A percentile compares a stretch with the other conserved stretches of the same genome.
These are phyloP conservation scores for Geotrypetes seraphini DNA, from an alignment of 2,797 vertebrate genomes.

Conservation along the genomic window DNA sequence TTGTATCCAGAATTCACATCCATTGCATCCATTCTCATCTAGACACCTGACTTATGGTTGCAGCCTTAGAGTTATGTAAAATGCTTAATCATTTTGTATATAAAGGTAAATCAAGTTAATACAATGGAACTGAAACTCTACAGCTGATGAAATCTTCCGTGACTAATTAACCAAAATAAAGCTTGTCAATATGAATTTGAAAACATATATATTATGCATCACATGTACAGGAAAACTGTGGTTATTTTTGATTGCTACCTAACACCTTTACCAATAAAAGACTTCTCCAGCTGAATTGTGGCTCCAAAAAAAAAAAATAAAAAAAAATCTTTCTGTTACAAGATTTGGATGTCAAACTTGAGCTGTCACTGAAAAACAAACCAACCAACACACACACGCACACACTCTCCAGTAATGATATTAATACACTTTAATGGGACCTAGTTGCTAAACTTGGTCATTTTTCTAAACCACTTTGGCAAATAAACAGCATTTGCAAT, in stretches of 20 bases:
- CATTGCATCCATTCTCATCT: too few relatives aligned
- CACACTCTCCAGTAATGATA: background rate
- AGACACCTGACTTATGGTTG: too few relatives aligned
- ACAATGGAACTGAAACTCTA: too few relatives aligned
- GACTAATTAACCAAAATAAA: conserved; percentile 10
- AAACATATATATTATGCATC: conserved; percentile 6
- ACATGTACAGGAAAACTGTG: conserved; percentile 12
- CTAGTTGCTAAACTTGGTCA: background rate
- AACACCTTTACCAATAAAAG: conserved; percentile 20
- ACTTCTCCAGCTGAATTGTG: conserved; percentile 7
- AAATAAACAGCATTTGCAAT: conserved; percentile 10
- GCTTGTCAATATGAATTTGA: conserved; percentile 25
- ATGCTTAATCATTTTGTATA: too few relatives aligned
- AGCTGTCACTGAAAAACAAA: background rate
- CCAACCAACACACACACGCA: too few relatives aligned
- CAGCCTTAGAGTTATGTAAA: too few relatives aligned
- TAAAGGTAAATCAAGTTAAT: too few relatives aligned
- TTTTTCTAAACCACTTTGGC: background rate
- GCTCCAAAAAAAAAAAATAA: conserved; percentile 1
- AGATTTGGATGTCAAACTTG: conserved; percentile 3
- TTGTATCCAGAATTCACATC: too few relatives aligned
- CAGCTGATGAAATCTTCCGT: background rate
- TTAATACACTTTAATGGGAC: background rate
- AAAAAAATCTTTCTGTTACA: conserved; percentile 17
- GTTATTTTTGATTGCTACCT: conserved; percentile 20